Base-by-base conservation (phyloP, 2,888 invertebrate genomes). In the Temnothorax rugatulus region DNA sequence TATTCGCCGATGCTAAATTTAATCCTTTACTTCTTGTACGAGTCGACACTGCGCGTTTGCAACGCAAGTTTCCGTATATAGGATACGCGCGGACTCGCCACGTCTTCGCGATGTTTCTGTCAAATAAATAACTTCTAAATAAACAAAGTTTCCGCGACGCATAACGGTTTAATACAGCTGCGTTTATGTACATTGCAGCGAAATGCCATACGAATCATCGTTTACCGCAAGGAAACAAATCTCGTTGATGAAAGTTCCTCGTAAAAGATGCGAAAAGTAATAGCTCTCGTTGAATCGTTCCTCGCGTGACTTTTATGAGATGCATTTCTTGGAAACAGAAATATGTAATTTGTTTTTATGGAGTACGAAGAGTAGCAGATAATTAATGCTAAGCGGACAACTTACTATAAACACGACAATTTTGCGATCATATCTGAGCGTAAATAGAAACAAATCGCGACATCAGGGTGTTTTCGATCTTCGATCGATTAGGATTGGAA, bases 401-500 rank as follows among this genome's bases (percentile, higher is more conserved):
- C 15, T n/a, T 21, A 21, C 11, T 15, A 44, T 21, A 13, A 71
- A 11, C 5, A 25, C 59, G 21, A 38, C 38, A 50, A 61, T 47
- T 29, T 21, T 29, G 15, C 15, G 44, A 44, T 54, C 15, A 3
- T 64, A n/a, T 18, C 18, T 4, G 25, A 21, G 11, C 11, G 7
- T 18, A 9, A 54, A 9, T 15, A 5, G 8, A 44, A 54, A 41
- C 11, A 34, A 61, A 52, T 38, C 68, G 52, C 18, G n/a, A 52
- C 1, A n/a, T 1, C 34, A 5, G 1, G 21, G 1, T 15, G 44
- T 54, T 71, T 47, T n/a, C n/a, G 54, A 61, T 81, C 87, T 83
- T 54, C 88, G 88, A 90, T 89, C 85, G 85, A 84, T 81, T 71
- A 88, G 88, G 90, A 93, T 93, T 91, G 93, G 91, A 91, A 91